Conservation (phyloP, 2,797 vertebrate species). For the Leptoclinus maculatus region DNA sequence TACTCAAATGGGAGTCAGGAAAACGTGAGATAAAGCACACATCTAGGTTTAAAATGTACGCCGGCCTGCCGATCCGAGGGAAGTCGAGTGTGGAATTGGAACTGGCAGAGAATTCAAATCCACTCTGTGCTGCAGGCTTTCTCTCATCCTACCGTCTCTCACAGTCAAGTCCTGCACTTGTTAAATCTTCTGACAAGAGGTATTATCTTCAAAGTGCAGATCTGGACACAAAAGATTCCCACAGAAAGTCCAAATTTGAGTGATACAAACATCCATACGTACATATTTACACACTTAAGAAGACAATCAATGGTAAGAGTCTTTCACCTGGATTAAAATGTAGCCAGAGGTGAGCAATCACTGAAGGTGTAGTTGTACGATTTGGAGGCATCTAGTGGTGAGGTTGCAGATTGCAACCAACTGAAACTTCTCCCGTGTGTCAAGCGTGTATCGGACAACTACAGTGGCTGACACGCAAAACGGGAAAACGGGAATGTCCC, state of each 20-base stretch:
- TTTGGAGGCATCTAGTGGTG: background rate
- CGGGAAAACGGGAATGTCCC: background rate
- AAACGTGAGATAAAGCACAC: conserved; percentile 35
- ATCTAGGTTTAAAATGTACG: conserved; percentile 45
- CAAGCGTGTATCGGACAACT: background rate
- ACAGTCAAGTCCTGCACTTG: conserved; percentile 61
- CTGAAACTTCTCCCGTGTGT: background rate
- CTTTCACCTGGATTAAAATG: conserved; percentile 5
- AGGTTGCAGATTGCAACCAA: background rate
- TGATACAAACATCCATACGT: background rate
- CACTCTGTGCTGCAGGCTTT: conserved; percentile 67
- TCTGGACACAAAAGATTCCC: conserved; percentile 14
- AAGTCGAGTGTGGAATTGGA: conserved; percentile 76
- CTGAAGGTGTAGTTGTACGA: background rate
- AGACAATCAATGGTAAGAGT: background rate
- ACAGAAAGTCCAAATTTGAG: conserved; percentile 2
- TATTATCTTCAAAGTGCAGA: conserved; percentile 72
- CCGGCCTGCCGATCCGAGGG: conserved; percentile 52
- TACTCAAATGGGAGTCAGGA: conserved; percentile 33
- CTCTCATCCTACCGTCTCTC: conserved; percentile 60
- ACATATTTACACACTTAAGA: background rate
- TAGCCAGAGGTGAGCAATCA: background rate
- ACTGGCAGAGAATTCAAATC: conserved; percentile 74
- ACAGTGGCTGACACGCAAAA: background rate
- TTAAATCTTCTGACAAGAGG: conserved; percentile 73